These are phyloP conservation scores for Nasalis larvatus DNA, from an alignment of 2,113 vertebrate species.

Conservation along the genomic window DNA sequence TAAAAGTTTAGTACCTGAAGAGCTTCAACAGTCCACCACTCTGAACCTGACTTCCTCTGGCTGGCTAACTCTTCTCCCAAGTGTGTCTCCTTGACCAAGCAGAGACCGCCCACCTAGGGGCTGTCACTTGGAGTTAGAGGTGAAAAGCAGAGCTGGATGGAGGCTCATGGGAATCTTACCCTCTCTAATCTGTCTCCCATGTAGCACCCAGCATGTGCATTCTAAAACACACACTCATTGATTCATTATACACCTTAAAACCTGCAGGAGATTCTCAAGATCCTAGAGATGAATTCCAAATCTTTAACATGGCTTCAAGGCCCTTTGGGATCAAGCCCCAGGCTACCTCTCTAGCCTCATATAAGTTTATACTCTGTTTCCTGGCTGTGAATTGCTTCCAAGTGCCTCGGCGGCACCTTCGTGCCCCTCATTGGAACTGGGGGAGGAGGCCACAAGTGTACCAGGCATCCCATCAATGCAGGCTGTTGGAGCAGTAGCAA, in stretches of 20 bases:
- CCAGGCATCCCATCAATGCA: no score
- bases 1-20: constrained; percentile 48
- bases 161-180: background rate
- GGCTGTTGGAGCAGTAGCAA: no score
- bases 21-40: background rate
- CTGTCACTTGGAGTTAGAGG: background rate
- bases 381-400: background rate
- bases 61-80: background rate
- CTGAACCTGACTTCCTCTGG: background rate
- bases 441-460: no score
- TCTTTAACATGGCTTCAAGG: background rate
- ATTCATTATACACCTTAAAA: background rate
- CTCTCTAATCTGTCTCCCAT: no score
- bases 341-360: background rate
- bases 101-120: background rate
- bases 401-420: rapidly evolving
- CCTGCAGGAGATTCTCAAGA: background rate
- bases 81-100: background rate
- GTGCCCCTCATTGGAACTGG: background rate
- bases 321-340: background rate
- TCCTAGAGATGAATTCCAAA: background rate
- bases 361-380: background rate
- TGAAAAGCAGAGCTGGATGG: background rate
- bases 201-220: background rate
- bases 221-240: background rate